These are phyloP conservation scores for Trissolcus japonicus DNA, from an alignment of 2,888 invertebrate species.

Conservation along the genomic window DNA sequence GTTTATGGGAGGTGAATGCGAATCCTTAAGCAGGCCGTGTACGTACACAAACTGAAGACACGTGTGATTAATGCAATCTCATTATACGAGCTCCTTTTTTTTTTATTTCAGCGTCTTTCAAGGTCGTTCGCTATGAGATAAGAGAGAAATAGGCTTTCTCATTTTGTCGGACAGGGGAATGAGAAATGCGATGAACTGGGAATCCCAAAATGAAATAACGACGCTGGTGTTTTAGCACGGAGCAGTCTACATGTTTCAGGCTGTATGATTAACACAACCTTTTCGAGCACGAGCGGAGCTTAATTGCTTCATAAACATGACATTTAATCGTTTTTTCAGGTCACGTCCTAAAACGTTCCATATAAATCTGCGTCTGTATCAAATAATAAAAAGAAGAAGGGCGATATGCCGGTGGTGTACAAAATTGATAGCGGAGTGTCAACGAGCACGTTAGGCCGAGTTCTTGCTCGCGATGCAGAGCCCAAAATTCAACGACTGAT, in stretches of 20 bases:
- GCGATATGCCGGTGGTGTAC: no score
- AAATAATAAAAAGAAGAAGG: no score
- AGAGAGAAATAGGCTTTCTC: constrained; percentile 15
- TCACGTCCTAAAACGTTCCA: constrained; percentile 3
- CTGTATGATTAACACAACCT: constrained; percentile 39
- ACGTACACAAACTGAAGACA: not conserved
- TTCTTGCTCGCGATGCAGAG: not conserved
- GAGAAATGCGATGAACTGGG: constrained; percentile 32
- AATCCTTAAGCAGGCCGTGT: not conserved
- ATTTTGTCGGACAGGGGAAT: constrained; percentile 39
- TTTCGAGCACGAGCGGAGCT: constrained; percentile 31
- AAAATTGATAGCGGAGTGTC: constrained; percentile 8
- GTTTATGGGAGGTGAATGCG: not conserved
- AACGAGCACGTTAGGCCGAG: not conserved
- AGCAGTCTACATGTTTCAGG: constrained; percentile 22
- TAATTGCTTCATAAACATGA: constrained; percentile 46
- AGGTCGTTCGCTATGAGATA: constrained; percentile 14
- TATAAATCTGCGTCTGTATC: constrained; percentile 13
- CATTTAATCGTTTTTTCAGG: constrained; percentile 4
- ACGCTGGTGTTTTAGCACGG: constrained; percentile 13
- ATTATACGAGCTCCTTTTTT: constrained; percentile 21
- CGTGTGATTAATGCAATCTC: constrained; percentile 28
- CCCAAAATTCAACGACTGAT: constrained; percentile 15
- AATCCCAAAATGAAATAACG: constrained; percentile 26
- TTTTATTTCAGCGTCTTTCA: constrained; percentile 26